Base-by-base conservation (phyloP, 2,797 vertebrate species). In the Falco novaeseelandiae region DNA sequence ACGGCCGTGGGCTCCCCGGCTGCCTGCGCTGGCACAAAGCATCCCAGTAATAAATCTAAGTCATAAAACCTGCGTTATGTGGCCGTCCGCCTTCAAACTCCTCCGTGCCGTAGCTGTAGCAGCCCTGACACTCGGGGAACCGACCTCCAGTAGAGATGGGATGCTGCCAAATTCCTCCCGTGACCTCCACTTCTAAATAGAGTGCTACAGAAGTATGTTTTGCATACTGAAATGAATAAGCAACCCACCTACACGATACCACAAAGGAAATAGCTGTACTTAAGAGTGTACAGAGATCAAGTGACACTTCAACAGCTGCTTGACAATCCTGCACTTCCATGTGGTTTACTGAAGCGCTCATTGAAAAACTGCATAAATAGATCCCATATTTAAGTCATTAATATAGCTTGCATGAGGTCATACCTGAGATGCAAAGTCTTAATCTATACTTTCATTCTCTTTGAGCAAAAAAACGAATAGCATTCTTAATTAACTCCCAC, bases 181-280 rank as follows among this genome's bases (percentile, higher is more conserved):
- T 1, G 9, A 18, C 27, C 38, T 52, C 10, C 10, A 1, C 18
- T 21, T 25, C 49, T 5, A 14, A 54, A 61, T 1, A 4, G 23
- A 38, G 54, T 20, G 0, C 38, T 6, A 5, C 15, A 3, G 30
- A 8, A 13, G 0, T 1, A 7, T 0, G 8, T 23, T 62, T 42
- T 14, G 72, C 27, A 0, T 3, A 4, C 10, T 8, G 23, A 17
- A 5, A 10, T 6, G 27, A 25, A 8, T 5, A 27, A 27, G 6
- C 14, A 2, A 14, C 12, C 23, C 4, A 13, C 72, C 65, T 3
- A 3, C 10, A 3, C 8, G 1, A 9, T 6, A 9, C n/a, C 2
- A 3, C 16, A 2, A 3, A 32, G 57, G n/a, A 22, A 52, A 30
- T 1, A 38, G 6, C 49, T 11, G 63, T 3, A 2, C 26, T 32